Conservation (phyloP, 2,888 invertebrate genomes). For the Ichneumon xanthorius region DNA sequence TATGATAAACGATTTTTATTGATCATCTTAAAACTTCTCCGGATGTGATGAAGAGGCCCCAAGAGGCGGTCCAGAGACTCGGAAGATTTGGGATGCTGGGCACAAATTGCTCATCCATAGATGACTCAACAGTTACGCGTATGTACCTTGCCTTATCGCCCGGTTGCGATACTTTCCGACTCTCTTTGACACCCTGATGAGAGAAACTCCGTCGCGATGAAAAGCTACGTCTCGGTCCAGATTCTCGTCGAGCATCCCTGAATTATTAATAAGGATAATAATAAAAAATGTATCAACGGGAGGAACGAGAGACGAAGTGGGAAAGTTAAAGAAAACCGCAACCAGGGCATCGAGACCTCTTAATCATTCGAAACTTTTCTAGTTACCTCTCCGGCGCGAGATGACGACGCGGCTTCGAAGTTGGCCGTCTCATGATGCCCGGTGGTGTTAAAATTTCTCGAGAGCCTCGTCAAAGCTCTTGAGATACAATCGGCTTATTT, state of each 20-base stretch:
- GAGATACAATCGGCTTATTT: conserved; percentile 8
- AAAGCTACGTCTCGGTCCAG: conserved; percentile 1
- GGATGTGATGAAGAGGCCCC: conserved; percentile 6
- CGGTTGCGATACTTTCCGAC: no score
- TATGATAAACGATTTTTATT: conserved; percentile 9
- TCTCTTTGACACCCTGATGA: neutral
- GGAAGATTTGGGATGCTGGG: neutral
- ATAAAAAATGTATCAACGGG: neutral
- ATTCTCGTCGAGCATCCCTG: conserved; percentile 25
- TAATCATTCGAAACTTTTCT: conserved; percentile 67
- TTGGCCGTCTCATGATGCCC: conserved; percentile 17
- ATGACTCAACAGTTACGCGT: neutral
- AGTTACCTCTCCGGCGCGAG: conserved; percentile 42
- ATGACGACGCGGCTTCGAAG: conserved; percentile 32
- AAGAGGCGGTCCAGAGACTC: neutral
- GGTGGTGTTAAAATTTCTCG: conserved; percentile 26
- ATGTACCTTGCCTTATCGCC: neutral
- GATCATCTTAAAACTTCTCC: conserved; percentile 16
- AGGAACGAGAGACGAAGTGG: neutral
- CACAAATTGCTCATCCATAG: neutral
- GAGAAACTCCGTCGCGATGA: conserved; percentile 30
- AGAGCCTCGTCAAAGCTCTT: conserved; percentile 32
- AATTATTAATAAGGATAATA: conserved; percentile 54
- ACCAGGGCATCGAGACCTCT: conserved; percentile 35
- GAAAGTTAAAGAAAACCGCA: conserved; percentile 34